Percentiles rank a stretch among this genome's conserved stretches.
Evolutionary conservation across 2,888 invertebrate genomes (phyloP).

Genomic region (Diarsia brunnea): DNA sequence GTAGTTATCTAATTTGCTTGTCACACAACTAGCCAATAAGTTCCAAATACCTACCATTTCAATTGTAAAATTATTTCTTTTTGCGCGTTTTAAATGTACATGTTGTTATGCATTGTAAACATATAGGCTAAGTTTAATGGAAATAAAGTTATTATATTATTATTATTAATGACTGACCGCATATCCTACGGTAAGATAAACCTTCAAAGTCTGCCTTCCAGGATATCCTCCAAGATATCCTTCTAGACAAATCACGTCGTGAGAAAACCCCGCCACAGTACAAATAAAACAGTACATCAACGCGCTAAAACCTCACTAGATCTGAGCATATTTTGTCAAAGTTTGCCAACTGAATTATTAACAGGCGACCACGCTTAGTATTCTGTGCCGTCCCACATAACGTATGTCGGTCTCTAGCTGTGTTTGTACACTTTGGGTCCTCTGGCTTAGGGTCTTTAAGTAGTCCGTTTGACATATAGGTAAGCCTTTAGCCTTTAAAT

Average conservation of each 20-base stretch:
- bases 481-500: slow-evolving; percentile 54
- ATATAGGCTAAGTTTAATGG: no score
- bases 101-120: no score
- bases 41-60: no score
- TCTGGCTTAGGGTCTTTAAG: slow-evolving; percentile 48
- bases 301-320: slow-evolving; percentile 23
- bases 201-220: background rate
- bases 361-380: slow-evolving; percentile 50
- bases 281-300: slow-evolving; percentile 39
- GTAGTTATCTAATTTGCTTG: no score
- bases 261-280: slow-evolving; percentile 7
- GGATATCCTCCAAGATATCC: background rate
- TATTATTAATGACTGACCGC: background rate
- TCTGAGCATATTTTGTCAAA: slow-evolving; percentile 56
- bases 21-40: no score
- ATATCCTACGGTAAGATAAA: background rate
- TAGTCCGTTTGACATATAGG: slow-evolving; percentile 60
- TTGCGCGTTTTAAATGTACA: no score
- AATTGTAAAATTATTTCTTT: no score
- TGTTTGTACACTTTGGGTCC: slow-evolving; percentile 45
- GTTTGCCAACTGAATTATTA: slow-evolving; percentile 56
- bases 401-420: slow-evolving; percentile 49
- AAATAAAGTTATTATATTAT: no score
- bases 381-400: slow-evolving; percentile 44
- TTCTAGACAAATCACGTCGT: slow-evolving; percentile 15